Evolutionary conservation across 2,797 vertebrate genomes (phyloP).

Genomic region (Parambassis ranga): DNA sequence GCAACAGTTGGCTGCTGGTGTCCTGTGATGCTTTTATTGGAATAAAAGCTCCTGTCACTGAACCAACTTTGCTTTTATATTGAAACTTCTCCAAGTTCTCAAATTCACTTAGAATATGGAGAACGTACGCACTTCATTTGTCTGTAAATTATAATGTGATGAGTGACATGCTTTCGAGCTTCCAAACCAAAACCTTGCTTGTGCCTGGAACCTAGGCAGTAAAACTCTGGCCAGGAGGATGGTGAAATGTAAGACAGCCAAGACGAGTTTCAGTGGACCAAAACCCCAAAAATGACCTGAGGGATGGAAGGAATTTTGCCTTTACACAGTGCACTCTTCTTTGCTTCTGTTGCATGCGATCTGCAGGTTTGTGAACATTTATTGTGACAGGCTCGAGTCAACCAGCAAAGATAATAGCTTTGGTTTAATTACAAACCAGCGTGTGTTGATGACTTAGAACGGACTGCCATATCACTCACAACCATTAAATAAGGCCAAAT

Average conservation of each 20-base stretch:
- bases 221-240: conserved; percentile 11
- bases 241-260: conserved; percentile 26
- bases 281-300: conserved; percentile 42
- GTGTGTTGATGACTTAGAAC: not conserved
- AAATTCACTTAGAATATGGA: conserved; percentile 11
- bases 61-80: conserved; percentile 8
- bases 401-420: not conserved
- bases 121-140: conserved; percentile 22
- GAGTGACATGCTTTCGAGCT: conserved; percentile 22
- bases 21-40: not conserved
- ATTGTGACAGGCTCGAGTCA: no score
- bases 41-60: not conserved
- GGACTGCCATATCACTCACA: no score
- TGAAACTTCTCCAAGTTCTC: not conserved
- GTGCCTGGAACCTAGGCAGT: conserved; percentile 15
- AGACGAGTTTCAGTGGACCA: conserved; percentile 31
- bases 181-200: conserved; percentile 27
- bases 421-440: not conserved
- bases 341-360: conserved; percentile 9
- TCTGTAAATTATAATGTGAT: conserved; percentile 37
- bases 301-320: conserved; percentile 49
- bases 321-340: conserved; percentile 6
- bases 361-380: not conserved
- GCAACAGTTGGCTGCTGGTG: no score
- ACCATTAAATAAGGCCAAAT: no score